Base-by-base conservation (phyloP, 2,888 invertebrate genomes). In the Xanthia togata region DNA sequence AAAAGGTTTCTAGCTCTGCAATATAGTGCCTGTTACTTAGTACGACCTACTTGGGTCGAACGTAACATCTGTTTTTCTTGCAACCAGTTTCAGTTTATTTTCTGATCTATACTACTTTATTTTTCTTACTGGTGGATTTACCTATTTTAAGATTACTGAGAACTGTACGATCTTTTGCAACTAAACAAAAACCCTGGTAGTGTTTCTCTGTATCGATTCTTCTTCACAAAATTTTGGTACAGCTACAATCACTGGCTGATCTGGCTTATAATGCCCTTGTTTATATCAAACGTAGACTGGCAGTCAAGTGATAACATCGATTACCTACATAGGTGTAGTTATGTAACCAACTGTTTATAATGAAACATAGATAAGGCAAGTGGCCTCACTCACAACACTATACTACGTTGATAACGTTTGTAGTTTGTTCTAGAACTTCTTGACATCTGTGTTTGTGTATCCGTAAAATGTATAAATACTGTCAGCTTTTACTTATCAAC, bases 371-470 rank as follows among this genome's bases (percentile, higher is more conserved):
- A 87, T 87, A 87, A 84, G 74, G 73, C 68, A 63, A 75, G 76
- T 79, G 76, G 76, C 79, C 75, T 86, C 70, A 70, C 84, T 73
- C 70, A 69, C 64, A 70, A 75, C 76, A 59, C 64, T 50, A 76
- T 68, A 55, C 68, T 60, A 74, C 73, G 50, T 63, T 84, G 85
- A 87, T 88, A 87, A 81, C 71, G 55, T 57, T 73, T 64, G 72
- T 75, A 73, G 64, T 76, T 82, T 75, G 50, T 87, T 87, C 87
- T 88, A 85, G 87, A 88, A 87, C 77, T 70, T 81, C 78, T 68
- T 74, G 73, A 71, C 79, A 75, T 78, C 70, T 84, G 75, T 76
- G 67, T 84, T 79, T 82, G 67, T 74, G 70, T 78, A 38, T 57
- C 44, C 69, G 69, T 83, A 74, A 65, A 76, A 72, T 82, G 69